Evolutionary conservation across 2,797 vertebrate species (phyloP).

Genomic region (Arrhamphus sclerolepis): DNA sequence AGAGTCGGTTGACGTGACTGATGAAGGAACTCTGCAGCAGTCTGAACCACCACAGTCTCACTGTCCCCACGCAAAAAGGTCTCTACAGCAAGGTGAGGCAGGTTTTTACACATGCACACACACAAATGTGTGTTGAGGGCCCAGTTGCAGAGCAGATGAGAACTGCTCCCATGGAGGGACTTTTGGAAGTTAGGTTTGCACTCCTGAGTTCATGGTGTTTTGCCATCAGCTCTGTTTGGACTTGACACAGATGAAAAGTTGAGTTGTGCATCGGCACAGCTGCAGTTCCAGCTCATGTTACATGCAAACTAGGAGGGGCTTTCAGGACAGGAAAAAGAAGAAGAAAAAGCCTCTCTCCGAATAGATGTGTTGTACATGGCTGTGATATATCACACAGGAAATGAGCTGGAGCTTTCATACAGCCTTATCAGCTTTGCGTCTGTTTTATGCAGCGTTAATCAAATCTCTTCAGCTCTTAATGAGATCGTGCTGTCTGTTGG

Average conservation of each 20-base stretch:
- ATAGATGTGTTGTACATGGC: background rate
- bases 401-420: conserved; percentile 2
- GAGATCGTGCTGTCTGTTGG: background rate
- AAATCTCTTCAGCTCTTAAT: background rate
- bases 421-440: background rate
- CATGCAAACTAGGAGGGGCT: conserved; percentile 34
- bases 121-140: too few species aligned
- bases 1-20: conserved; percentile 26
- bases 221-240: conserved; percentile 46
- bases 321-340: background rate
- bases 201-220: conserved; percentile 8
- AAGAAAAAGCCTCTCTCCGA: conserved; percentile 10
- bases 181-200: background rate
- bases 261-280: conserved; percentile 23
- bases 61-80: conserved; percentile 71
- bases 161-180: background rate
- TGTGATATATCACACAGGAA: conserved; percentile 28
- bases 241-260: conserved; percentile 36
- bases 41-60: conserved; percentile 29
- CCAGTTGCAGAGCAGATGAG: too few species aligned
- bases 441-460: background rate
- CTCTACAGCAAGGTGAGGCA: conserved; percentile 74
- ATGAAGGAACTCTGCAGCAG: conserved; percentile 16
- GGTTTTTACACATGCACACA: background rate
- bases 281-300: conserved; percentile 50